Evolutionary conservation across 1,140 invertebrate species (phyloP), one percentile per base, ranked within the genome.

Genomic region (Choristoneura fumiferana): DNA sequence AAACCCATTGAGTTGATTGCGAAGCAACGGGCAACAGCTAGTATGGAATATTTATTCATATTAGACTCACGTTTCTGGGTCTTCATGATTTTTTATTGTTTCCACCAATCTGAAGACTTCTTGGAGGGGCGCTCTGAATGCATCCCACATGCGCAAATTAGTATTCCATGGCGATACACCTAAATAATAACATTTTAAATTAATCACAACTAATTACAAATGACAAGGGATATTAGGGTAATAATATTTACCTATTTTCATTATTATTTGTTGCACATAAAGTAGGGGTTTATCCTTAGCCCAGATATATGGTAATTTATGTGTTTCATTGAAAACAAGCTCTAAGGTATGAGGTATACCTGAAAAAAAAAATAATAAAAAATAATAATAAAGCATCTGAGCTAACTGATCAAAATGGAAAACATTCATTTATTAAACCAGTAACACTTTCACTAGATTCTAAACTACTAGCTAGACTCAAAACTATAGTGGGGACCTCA

Each of bases 91-190:
- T 68, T 95, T 92, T 61, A 98, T 92, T 40, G 94, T 92, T 86
- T 98, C 95, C 38, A 97, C 78, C 40, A 98, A 89, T 82, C 95
- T 93, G 89, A 98, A 98, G 29, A 96, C 93, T 90, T 96, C 95
- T 71, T 94, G 93, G 0, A 98, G 89, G 22, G 97, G 96, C 14
- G 94, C 96, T 71, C 96, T 91, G 80, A 97, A 97, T 43, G 96
- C 96, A 92, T 98, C 97, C 75, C 94, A 94, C 63, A 97, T 85
- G 64, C 93, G 92, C 57, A 98, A 86, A 67, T 95, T 93, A 62
- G 92, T 90, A 52, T 91, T 92, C 97, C 97, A 98, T 61, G 97
- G 97, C 57, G 95, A 91, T 14, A 98, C 96, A 60, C 95, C 92
- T 90, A 56, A 29, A 75, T 68, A 39, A 15, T 62, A 60, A 14